Conservation (phyloP, 35 echinoderm and acorn worm genomes). For the Apostichopus californicus region DNA sequence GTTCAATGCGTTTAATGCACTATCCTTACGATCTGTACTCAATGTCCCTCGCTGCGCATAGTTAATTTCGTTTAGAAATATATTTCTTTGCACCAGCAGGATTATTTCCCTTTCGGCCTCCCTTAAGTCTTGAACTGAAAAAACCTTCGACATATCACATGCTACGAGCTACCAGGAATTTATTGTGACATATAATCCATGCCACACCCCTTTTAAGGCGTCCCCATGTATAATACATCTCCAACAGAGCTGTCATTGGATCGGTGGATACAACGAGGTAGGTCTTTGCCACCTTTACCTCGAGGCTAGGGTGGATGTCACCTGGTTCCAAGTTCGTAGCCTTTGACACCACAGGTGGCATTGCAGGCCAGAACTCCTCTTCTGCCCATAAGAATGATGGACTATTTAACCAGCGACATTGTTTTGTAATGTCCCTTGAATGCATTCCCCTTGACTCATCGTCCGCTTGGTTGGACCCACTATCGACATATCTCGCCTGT, state of each 20-base stretch:
- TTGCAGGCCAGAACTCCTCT: constrained; percentile 35
- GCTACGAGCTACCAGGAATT: neutral
- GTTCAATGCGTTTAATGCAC: neutral
- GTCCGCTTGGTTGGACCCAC: constrained; percentile 30
- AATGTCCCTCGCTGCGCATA: neutral
- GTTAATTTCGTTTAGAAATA: neutral
- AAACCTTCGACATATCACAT: neutral
- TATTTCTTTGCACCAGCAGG: neutral
- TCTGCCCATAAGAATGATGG: constrained; percentile 20
- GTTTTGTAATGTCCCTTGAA: neutral
- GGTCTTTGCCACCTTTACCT: constrained; percentile 14
- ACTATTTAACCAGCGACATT: neutral
- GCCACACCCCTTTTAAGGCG: neutral
- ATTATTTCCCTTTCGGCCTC: neutral
- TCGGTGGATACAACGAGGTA: neutral
- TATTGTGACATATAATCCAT: neutral
- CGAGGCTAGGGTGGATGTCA: neutral
- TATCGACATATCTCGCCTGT: constrained; percentile 44
- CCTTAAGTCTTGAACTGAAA: neutral
- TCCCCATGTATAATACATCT: neutral
- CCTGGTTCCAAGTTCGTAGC: neutral
- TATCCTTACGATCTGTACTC: neutral
- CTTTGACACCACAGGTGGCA: constrained; percentile 5
- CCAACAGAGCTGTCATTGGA: neutral
- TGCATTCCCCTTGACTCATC: constrained; percentile 34